phyloP scores from a whole-genome alignment of 2,797 vertebrate genomes.

The Rhabdomys pumilio region DNA sequence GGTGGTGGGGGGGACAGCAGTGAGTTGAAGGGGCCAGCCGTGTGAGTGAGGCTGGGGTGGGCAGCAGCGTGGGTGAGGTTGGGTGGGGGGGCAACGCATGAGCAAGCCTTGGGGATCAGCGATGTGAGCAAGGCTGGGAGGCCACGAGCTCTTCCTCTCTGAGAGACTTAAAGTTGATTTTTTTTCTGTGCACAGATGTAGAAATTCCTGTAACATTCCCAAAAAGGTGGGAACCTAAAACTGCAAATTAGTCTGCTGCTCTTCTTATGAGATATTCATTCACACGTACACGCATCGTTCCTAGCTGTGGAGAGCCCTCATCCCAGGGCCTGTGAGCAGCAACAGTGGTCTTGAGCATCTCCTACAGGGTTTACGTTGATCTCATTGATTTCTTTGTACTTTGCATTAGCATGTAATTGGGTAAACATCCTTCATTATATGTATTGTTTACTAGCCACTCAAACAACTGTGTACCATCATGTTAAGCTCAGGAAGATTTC shows the following conservation, averaged over 20 bases:
- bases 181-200: background rate
- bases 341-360: background rate
- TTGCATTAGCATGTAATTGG: background rate
- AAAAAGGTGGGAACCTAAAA: background rate
- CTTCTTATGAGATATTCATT: background rate
- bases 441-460: constrained; percentile 25
- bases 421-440: background rate
- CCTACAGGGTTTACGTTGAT: background rate
- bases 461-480: background rate
- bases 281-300: background rate
- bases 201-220: background rate
- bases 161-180: background rate
- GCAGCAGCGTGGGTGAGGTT: fast-evolving
- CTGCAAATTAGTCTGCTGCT: background rate
- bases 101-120: no score
- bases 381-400: constrained; percentile 32
- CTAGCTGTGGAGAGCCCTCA: background rate
- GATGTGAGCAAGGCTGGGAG: background rate
- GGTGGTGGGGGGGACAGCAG: no score
- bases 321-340: background rate
- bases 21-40: no score
- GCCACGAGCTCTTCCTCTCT: background rate
- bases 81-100: fast-evolving
- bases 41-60: no score
- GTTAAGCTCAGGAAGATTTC: constrained; percentile 31